phyloP scores from a whole-genome alignment of 2,888 invertebrate genomes.

The Rhodophaea formosa region DNA sequence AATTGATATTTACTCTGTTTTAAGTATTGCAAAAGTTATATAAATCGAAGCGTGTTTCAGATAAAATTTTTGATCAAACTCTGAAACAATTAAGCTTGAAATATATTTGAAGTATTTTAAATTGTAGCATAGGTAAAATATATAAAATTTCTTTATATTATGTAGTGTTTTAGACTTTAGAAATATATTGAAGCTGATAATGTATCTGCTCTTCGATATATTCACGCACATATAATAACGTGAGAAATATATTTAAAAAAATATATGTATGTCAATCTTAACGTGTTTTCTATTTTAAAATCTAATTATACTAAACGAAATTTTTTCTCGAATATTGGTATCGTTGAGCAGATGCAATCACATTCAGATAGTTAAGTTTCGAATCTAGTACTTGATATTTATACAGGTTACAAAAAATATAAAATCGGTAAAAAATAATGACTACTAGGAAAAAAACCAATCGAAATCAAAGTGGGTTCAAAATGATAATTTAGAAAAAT shows the following conservation, averaged over 20 bases:
- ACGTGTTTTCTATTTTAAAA: no score
- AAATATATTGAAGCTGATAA: not conserved
- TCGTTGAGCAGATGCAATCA: not conserved
- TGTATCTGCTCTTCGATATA: not conserved
- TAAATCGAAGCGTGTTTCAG: slow-evolving; percentile 6
- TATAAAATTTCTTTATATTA: no score
- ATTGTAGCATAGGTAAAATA: not conserved
- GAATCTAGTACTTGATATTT: not conserved
- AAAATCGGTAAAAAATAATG: not conserved
- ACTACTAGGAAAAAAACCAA: no score
- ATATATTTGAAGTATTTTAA: not conserved
- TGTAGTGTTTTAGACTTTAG: not conserved
- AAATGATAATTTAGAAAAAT: no score
- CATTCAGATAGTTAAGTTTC: not conserved
- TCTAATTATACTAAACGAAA: no score
- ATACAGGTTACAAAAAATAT: not conserved
- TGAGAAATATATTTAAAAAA: no score
- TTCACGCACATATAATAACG: no score
- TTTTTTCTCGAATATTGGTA: no score
- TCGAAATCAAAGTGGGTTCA: no score
- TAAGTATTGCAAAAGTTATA: slow-evolving; percentile 8
- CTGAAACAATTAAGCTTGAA: slow-evolving; percentile 12
- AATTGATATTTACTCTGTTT: not conserved
- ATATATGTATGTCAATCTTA: no score
- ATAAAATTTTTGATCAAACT: slow-evolving; percentile 8